Conservation (phyloP, 2,797 vertebrate species). For the Podargus strigoides region DNA sequence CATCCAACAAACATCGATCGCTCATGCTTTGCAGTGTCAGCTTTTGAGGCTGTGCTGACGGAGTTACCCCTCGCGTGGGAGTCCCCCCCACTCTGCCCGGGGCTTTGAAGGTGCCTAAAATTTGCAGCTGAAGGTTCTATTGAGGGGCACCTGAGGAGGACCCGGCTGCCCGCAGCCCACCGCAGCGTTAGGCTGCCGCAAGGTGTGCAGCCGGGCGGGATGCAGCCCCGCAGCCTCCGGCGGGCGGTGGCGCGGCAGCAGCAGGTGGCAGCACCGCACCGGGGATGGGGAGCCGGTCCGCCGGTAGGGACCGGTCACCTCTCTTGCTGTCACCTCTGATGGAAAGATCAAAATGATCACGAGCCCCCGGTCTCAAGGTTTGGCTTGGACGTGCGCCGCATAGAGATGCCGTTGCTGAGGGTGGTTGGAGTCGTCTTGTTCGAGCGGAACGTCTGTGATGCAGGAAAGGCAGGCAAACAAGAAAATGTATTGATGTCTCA, state of each 20-base stretch:
- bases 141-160: no score
- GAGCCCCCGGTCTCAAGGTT: rapidly evolving
- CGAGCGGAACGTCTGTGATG: rapidly evolving
- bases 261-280: constrained; percentile 52
- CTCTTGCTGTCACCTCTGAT: rapidly evolving
- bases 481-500: rapidly evolving
- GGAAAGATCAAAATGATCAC: rapidly evolving
- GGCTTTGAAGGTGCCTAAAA: no score
- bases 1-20: rapidly evolving
- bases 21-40: no score
- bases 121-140: no score
- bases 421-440: neutral
- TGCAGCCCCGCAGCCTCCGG: no score
- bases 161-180: no score
- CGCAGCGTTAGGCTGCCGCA: no score
- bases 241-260: neutral
- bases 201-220: no score
- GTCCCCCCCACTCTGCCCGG: no score
- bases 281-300: neutral
- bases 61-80: no score
- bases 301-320: no score
- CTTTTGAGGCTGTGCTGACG: no score
- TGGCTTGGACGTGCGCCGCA: rapidly evolving
- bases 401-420: rapidly evolving
- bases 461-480: neutral